phyloP scores from a whole-genome alignment of 2,797 vertebrate genomes.

The Liasis olivaceus region DNA sequence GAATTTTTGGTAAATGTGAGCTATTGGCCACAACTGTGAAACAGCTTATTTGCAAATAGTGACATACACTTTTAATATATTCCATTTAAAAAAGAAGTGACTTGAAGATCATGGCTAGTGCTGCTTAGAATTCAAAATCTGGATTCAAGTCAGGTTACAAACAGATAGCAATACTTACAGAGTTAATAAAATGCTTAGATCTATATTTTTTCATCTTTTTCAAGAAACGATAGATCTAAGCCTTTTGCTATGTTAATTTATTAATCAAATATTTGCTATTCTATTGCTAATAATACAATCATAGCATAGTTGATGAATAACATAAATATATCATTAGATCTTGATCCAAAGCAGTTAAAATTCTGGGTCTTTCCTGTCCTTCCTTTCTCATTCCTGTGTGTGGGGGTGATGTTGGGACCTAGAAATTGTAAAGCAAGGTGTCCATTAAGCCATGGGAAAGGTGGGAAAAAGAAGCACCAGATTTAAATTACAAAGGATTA shows the following conservation, averaged over 20 bases:
- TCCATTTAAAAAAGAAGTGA: neutral
- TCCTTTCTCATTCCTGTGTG: neutral
- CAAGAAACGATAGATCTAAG: neutral
- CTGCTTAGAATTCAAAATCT: neutral
- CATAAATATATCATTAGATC: neutral
- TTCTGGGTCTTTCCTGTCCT: neutral
- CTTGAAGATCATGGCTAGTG: neutral
- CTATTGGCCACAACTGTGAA: neutral
- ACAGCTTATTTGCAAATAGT: neutral
- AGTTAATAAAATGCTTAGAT: neutral
- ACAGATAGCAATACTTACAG: neutral
- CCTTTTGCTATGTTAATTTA: neutral
- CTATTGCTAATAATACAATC: neutral
- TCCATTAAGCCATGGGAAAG: neutral
- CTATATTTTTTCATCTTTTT: neutral
- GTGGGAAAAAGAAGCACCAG: neutral
- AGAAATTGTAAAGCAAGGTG: neutral
- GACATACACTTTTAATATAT: neutral
- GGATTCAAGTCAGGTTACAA: neutral
- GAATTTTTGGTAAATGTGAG: neutral
- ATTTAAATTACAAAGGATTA: neutral
- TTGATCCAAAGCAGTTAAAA: neutral
- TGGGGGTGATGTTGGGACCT: neutral
- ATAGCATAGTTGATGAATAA: neutral
- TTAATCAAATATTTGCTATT: neutral